These are phyloP conservation scores for Muntiacus muntjak DNA, from an alignment of 2,113 vertebrate genomes.

Conservation along the genomic window DNA sequence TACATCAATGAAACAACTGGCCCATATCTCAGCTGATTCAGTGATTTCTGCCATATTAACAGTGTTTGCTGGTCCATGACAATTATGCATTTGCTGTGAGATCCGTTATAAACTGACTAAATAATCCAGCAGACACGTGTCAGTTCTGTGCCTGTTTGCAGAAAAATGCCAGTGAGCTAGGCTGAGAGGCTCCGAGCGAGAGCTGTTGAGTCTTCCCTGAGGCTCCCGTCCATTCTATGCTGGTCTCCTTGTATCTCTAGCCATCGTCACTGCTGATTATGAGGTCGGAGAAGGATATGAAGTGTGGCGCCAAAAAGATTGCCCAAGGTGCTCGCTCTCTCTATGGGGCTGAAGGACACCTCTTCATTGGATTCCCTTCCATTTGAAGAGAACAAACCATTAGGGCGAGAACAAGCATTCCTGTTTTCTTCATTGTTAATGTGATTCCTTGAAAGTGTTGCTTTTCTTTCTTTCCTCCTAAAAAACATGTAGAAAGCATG, in stretches of 20 bases:
- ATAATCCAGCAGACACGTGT: neutral
- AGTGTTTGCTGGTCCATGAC: neutral
- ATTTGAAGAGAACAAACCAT: neutral
- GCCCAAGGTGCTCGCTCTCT: neutral
- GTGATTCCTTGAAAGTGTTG: neutral
- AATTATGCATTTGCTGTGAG: neutral
- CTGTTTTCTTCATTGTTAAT: neutral
- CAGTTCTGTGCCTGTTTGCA: neutral
- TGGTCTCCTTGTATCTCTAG: neutral
- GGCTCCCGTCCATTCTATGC: fast-evolving
- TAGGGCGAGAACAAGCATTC: neutral
- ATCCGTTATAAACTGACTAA: neutral
- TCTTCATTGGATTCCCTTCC: neutral
- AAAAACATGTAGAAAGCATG: neutral
- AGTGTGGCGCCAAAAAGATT: neutral
- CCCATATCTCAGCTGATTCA: neutral
- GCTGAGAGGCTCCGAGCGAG: neutral
- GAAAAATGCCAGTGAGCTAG: neutral
- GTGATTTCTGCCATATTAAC: neutral
- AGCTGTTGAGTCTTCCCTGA: neutral
- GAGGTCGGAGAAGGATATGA: neutral
- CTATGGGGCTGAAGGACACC: too few relatives aligned
- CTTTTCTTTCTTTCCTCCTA: conserved; percentile 22
- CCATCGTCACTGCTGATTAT: neutral
- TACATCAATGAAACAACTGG: neutral